Evolutionary conservation across 2,113 vertebrate species (phyloP).

Genomic region (Polyodon spathula): DNA sequence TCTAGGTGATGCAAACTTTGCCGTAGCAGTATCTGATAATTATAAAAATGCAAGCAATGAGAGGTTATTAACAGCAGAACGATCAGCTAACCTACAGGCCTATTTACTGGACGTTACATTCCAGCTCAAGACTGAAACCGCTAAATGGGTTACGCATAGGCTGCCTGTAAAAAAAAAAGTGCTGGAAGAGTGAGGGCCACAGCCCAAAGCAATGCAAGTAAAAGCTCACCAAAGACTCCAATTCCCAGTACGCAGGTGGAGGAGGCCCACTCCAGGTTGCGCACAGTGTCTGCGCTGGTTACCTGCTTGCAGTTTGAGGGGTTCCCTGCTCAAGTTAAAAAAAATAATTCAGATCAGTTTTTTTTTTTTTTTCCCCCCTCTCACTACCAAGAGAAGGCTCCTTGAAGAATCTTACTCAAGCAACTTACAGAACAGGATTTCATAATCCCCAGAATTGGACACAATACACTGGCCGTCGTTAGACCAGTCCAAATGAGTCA

Average conservation of each 20-base stretch:
- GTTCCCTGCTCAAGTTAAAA: slow-evolving; percentile 53
- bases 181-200: not conserved
- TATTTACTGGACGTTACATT: too few relatives aligned
- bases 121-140: too few relatives aligned
- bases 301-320: slow-evolving; percentile 70
- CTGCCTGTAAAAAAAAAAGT: too few relatives aligned
- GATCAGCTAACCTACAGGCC: too few relatives aligned
- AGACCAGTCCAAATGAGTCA: slow-evolving; percentile 83
- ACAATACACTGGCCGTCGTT: slow-evolving; percentile 69
- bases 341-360: not conserved
- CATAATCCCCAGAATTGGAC: slow-evolving; percentile 87
- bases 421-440: slow-evolving; percentile 83
- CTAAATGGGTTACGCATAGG: too few relatives aligned
- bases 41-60: too few relatives aligned
- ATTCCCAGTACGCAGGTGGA: slow-evolving; percentile 74
- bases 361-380: not conserved
- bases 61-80: too few relatives aligned
- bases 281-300: slow-evolving; percentile 61
- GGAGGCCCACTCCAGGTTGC: slow-evolving; percentile 70
- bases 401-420: not conserved
- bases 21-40: too few relatives aligned
- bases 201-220: not conserved
- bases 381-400: not conserved
- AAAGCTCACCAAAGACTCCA: slow-evolving; percentile 66
- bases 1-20: too few relatives aligned